Evolutionary conservation across 2,113 vertebrate genomes (phyloP).

Genomic region (Nothoprocta pentlandii): DNA sequence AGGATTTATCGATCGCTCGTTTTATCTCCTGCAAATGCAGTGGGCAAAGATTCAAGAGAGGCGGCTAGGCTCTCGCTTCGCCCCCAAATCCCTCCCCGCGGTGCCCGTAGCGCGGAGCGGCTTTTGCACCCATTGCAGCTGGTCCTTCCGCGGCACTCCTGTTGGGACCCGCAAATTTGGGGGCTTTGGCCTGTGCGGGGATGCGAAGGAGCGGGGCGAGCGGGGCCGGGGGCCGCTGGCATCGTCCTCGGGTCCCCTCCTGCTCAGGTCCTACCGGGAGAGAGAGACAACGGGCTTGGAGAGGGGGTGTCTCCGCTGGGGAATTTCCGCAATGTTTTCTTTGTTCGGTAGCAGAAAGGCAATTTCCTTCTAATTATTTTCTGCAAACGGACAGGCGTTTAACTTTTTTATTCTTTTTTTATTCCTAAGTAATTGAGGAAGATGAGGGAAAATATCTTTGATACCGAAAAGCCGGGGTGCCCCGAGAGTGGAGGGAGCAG

Average conservation of each 20-base stretch:
- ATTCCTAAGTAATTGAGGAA: background rate
- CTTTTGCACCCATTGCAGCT: background rate
- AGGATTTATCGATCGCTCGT: accelerated
- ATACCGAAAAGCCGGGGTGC: background rate
- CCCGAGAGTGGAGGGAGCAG: background rate
- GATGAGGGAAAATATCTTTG: accelerated
- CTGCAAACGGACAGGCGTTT: background rate
- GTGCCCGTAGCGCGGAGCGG: background rate
- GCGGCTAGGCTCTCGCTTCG: background rate
- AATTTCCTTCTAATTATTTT: background rate
- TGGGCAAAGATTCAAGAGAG: background rate
- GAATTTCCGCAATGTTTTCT: background rate
- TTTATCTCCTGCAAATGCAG: background rate
- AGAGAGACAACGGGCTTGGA: accelerated
- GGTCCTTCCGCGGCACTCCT: background rate
- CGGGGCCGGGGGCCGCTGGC: background rate
- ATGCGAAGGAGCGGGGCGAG: background rate
- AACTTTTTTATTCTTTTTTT: background rate
- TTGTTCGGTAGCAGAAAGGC: background rate
- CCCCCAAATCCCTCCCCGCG: background rate
- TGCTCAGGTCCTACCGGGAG: background rate
- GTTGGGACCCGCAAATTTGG: accelerated
- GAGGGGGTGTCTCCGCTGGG: accelerated
- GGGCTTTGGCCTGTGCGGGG: background rate
- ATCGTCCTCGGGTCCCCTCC: background rate